Conservation (phyloP, 2,113 vertebrate genomes). For the Marmota monax region DNA sequence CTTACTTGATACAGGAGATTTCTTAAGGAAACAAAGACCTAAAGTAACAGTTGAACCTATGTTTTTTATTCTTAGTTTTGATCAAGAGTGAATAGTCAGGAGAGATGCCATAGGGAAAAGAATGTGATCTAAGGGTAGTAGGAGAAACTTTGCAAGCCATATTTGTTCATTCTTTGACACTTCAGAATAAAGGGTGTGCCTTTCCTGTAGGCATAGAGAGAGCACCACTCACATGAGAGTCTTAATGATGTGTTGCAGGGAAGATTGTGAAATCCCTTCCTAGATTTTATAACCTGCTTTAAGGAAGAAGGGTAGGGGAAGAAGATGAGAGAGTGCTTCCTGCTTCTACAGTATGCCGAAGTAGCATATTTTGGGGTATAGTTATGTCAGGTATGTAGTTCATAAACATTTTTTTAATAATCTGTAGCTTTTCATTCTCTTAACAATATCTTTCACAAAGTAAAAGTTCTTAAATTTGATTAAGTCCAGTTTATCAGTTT, state of each 20-base stretch:
- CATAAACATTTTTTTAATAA: not conserved
- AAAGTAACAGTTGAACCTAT: too few species aligned
- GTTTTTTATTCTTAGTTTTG: not conserved
- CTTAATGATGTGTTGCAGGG: not conserved
- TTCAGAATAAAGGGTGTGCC: not conserved
- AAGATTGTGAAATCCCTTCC: not conserved
- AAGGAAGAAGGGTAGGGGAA: not conserved
- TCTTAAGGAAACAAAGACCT: not conserved
- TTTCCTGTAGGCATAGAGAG: not conserved
- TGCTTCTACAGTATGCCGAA: not conserved
- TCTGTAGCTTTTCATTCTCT: slow-evolving; percentile 22
- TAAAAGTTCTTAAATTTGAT: slow-evolving; percentile 43
- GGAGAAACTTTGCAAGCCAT: not conserved
- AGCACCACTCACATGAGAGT: not conserved
- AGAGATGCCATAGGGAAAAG: not conserved
- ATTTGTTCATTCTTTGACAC: not conserved
- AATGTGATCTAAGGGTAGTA: not conserved
- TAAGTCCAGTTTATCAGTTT: not conserved
- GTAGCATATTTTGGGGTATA: not conserved
- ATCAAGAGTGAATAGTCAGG: not conserved
- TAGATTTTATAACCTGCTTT: not conserved
- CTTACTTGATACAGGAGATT: not conserved
- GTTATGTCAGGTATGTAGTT: not conserved
- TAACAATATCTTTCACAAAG: not conserved
- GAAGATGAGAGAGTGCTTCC: not conserved